Conservation (phyloP, 2,797 vertebrate species). For the Pagetopsis macropterus region DNA sequence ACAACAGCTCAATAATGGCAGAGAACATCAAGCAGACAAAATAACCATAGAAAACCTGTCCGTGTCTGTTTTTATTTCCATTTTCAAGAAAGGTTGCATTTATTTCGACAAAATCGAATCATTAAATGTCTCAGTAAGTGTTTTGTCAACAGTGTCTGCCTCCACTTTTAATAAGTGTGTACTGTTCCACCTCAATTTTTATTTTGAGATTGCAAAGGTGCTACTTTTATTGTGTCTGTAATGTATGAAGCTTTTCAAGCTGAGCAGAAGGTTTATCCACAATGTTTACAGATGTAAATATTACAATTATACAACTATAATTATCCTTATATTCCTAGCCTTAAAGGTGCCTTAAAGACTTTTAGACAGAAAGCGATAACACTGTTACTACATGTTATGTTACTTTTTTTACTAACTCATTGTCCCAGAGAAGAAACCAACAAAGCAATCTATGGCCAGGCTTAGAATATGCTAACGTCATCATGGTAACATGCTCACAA, state of each 20-base stretch:
- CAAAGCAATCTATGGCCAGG: background rate
- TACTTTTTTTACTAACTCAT: background rate
- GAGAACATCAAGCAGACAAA: background rate
- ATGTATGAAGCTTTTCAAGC: too few species aligned
- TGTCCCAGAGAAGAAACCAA: too few species aligned
- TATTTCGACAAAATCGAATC: background rate
- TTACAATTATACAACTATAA: background rate
- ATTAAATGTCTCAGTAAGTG: background rate
- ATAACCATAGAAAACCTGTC: background rate
- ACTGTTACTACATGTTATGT: too few species aligned
- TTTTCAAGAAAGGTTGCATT: background rate
- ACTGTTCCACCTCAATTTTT: background rate
- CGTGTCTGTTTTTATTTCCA: background rate
- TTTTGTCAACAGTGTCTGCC: background rate
- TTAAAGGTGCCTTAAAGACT: background rate
- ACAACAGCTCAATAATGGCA: conserved; percentile 6
- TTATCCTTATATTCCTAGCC: background rate
- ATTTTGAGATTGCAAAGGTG: background rate
- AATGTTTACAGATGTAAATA: background rate
- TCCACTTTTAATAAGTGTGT: background rate
- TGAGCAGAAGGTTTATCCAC: background rate
- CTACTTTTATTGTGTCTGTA: background rate
- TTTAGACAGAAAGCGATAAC: background rate
- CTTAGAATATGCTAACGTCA: background rate
- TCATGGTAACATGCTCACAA: too few species aligned